Conservation (phyloP, 2,797 vertebrate genomes). For the Tapera naevia region DNA sequence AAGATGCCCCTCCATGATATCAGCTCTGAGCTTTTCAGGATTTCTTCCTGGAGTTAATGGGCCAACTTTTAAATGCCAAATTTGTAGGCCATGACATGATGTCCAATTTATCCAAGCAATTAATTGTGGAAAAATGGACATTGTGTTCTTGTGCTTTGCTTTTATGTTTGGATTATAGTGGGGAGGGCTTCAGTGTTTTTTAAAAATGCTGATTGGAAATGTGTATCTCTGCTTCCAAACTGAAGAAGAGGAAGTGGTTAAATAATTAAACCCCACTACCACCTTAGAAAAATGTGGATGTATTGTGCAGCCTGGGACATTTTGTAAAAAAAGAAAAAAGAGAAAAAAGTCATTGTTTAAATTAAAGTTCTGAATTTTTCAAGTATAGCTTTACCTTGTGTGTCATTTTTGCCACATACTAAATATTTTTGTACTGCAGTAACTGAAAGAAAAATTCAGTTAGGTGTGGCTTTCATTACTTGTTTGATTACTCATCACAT, state of each 20-base stretch:
- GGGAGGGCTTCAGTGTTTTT: not conserved
- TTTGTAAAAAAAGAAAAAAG: not conserved
- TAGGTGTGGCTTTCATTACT: not conserved
- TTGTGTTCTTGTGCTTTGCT: not conserved
- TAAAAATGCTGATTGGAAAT: not conserved
- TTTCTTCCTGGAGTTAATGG: not conserved
- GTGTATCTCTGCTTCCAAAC: not conserved
- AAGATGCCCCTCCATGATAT: slow-evolving; percentile 39
- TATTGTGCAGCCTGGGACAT: not conserved
- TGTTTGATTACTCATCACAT: not conserved
- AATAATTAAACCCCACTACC: not conserved
- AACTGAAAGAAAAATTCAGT: not conserved
- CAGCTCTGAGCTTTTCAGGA: not conserved
- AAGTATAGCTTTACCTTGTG: not conserved
- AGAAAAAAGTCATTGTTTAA: not conserved
- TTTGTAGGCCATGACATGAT: not conserved
- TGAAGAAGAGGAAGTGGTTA: not conserved
- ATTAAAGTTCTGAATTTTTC: slow-evolving; percentile 22
- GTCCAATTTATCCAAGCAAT: not conserved
- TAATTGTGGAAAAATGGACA: not conserved
- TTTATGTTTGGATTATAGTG: not conserved
- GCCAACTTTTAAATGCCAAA: not conserved
- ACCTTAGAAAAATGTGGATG: not conserved
- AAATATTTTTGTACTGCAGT: not conserved
- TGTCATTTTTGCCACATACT: accelerated